Base-by-base conservation (phyloP, 2,113 vertebrate genomes). In the Cyanoramphus novaezelandiae region DNA sequence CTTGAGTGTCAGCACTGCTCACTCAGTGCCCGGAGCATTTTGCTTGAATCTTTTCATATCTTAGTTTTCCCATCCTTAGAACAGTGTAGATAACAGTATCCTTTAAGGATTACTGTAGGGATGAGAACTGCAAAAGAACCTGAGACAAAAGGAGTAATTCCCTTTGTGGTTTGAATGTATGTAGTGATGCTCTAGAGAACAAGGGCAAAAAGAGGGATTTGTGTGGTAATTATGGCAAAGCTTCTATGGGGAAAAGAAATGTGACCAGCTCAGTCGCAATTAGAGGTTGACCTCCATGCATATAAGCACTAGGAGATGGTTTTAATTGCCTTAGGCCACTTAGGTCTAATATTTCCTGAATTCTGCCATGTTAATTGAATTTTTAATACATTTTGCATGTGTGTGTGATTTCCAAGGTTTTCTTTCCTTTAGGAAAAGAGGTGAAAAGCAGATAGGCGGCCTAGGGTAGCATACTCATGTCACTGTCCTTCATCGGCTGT, bases 161-260 rank as follows among this genome's bases (percentile, higher is more conserved):
- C 49, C 28, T n/a, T 28, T 80, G 12, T 60, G 81, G 18, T 78
- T 68, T 72, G 35, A 41, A 82, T 52, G 28, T 46, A 9, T 50
- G 18, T 47, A 33, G 57, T 41, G 57, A 44, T 75, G 57, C 77
- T 77, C 49, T 94, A 35, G 68, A 80, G 62, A 76, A 27, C 18
- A 57, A 62, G 70, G 24, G 24, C 74, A 92, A n/a, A 95, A 91
- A 64, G 60, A 91, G 13, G 19, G 76, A 59, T 92, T 71, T 57
- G 2, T 60, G 17, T 44, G 5, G 82, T 92, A 93, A 76, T 87
- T 92, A 24, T 41, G 78, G 44, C 15, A 87, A 71, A 82, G 57
- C 39, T 95, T 69, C 81, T 79, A 8, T 50, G 62, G 71, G 49
- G 10, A 74, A 82, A 82, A 93, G 91, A 91, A 57, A 46, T n/a